phyloP scores from a whole-genome alignment of 1,140 invertebrate species.

The Ylistrum balloti region DNA sequence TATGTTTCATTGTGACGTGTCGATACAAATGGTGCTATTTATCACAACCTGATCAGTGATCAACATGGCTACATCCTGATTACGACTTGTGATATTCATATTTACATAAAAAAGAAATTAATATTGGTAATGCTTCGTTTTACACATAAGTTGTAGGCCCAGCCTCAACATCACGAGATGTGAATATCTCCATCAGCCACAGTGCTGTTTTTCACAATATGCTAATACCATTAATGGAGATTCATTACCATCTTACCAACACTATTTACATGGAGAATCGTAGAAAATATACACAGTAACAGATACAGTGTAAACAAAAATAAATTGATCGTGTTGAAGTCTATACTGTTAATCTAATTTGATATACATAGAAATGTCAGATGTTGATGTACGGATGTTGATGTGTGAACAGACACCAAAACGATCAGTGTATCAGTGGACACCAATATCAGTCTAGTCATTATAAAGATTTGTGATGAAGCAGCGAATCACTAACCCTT shows the following conservation, averaged over 20 bases:
- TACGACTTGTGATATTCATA: neutral
- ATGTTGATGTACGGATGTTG: neutral
- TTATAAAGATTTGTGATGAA: neutral
- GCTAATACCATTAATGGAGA: neutral
- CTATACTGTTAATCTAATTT: neutral
- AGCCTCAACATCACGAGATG: neutral
- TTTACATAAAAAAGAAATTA: constrained; percentile 7
- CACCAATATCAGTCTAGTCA: neutral
- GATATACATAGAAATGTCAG: neutral
- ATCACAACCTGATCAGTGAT: neutral
- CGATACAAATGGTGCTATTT: neutral
- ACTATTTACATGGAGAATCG: neutral
- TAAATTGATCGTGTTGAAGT: neutral
- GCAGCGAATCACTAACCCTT: neutral
- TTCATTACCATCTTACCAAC: neutral
- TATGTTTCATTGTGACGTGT: neutral
- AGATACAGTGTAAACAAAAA: neutral
- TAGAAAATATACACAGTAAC: neutral
- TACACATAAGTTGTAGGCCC: neutral
- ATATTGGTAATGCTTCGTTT: constrained; percentile 8
- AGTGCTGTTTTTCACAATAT: neutral
- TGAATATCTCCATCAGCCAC: neutral
- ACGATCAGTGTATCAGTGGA: neutral
- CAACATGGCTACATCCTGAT: neutral
- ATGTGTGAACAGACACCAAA: no score